Base-by-base conservation (phyloP, 2,113 vertebrate species). In the Anolis carolinensis region DNA sequence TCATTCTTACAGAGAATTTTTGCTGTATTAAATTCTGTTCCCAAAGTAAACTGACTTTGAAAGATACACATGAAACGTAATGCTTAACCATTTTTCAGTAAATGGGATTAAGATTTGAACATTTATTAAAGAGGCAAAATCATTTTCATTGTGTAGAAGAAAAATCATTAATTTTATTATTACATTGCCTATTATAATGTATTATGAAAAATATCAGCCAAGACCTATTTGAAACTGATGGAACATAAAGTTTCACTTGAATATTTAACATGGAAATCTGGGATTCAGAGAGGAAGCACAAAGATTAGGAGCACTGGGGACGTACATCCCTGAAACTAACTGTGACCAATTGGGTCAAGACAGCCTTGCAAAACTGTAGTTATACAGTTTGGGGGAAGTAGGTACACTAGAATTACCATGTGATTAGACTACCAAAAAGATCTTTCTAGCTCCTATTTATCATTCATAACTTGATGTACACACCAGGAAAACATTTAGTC, bases 11-110 rank as follows among this genome's bases (percentile, higher is more conserved):
- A 72, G 50, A 62, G 34, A 72, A 65, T 72, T 16, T 34, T 67
- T 80, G 36, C n/a, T 86, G 62, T 79, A 79, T 86, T 74, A 81
- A 81, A 81, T 79, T 74, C 52, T 18, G 11, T 81, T 39, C 44
- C 52, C 63, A 78, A 80, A 80, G 62, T 62, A 73, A 80, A 81
- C 71, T 80, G 52, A 80, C 36, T 80, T 81, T 65, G 55, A 74
- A 48, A 73, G 39, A 34, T 30, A 36, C 68, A 50, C n/a, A 81
- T 74, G 70, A 36, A 86, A 74, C 78, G 62, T 79, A 74, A 81
- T 74, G 65, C 67, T 48, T 62, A 79, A 86, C 50, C 59, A 74
- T 81, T 81, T 81, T 25, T 25, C 68, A 74, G 27, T 71, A 14
- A 73, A 48, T 52, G 39, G 39, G 74, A 52, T 70, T 86, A 67